Evolutionary conservation across 1,140 invertebrate species (phyloP), one percentile per base, ranked within the genome.

Genomic region (Magallana gigas): DNA sequence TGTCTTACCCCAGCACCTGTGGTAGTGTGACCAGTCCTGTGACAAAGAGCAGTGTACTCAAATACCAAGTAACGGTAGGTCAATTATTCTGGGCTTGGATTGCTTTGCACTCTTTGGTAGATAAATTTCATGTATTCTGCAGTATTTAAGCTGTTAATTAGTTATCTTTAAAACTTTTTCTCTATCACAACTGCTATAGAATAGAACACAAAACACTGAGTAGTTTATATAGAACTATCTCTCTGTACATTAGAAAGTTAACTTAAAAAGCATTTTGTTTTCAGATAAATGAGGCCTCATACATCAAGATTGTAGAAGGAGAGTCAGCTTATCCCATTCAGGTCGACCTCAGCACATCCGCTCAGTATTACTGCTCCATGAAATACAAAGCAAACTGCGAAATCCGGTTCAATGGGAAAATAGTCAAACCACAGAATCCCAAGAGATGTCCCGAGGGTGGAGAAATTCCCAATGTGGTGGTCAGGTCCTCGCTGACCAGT

Each of bases 1-100:
- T 89, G 12, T 58, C 68, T 1, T 90, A 91, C 60, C 89, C 89
- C 57, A 71, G 81, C n/a, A 88, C 89, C 48, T 92, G 91, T 89
- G 89, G 88, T 23, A 56, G 58, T 85, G 86, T 64, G 8, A 14
- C 56, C 0, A 92, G 91, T 80, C 89, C 89, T 12, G 12, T 88
- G 8, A 57, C 57, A 14, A 82, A n/a, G 7, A 64, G 88, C 16
- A 58, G 57, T 29, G 23, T 86, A 12, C 57, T 86, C 14, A 0
- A 56, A n/a, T 89, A 83, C 48, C 80, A 56, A 84, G 64, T 86
- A 23, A 71, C 57, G 83, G 90, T 91, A 89, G 76, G 68, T 86
- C 3, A 81, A 16, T 16, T 7, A 18, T 29, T 16, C 0, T 12
- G 60, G 14, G 1, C 0, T 62, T 1, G n/a, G 14, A 62, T 62